Conservation (phyloP, 2,888 invertebrate genomes). For the Microplitis manilae region DNA sequence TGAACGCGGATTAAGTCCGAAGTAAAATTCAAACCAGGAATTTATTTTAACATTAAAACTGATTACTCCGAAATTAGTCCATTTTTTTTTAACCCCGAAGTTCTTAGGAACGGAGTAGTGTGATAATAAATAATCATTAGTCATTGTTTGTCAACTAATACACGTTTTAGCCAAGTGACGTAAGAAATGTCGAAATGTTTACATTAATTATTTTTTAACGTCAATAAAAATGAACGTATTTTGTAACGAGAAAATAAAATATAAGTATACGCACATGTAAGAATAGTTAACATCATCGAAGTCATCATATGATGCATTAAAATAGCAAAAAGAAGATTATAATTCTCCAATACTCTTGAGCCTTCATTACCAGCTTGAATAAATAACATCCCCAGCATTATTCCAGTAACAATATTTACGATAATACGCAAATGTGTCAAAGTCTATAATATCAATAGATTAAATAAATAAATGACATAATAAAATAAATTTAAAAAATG, state of each 20-base stretch:
- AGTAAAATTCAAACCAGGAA: no score
- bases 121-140: no score
- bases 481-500: background rate
- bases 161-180: no score
- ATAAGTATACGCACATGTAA: slow-evolving; percentile 80
- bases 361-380: slow-evolving; percentile 84
- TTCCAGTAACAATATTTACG: slow-evolving; percentile 82
- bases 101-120: no score
- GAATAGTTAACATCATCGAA: slow-evolving; percentile 90
- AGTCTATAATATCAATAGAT: slow-evolving; percentile 74
- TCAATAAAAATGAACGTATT: background rate
- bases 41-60: no score
- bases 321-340: slow-evolving; percentile 91
- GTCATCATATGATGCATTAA: slow-evolving; percentile 95
- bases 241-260: background rate
- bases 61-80: no score
- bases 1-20: no score
- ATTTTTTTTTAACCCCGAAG: no score
- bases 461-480: slow-evolving; percentile 11
- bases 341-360: slow-evolving; percentile 85
- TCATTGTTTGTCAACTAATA: no score
- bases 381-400: slow-evolving; percentile 85
- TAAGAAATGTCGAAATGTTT: no score
- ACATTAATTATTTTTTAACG: no score
- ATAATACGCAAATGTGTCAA: slow-evolving; percentile 83